A percentile compares a stretch with the other conserved stretches of the same genome.
phyloP scores from a whole-genome alignment of 1,140 invertebrate species.

The Hydropsyche tenuis region DNA sequence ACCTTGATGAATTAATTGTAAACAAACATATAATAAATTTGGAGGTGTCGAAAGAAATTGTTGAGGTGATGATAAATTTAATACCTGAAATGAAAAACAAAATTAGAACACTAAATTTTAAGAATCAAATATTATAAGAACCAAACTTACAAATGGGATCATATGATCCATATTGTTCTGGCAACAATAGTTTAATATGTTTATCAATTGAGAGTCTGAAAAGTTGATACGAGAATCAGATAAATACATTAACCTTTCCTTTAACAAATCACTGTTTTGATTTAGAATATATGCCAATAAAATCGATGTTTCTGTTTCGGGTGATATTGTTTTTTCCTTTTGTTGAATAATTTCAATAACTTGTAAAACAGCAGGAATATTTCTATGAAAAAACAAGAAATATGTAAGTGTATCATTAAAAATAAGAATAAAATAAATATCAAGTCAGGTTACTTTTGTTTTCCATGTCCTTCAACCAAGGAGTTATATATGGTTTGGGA shows the following conservation, averaged over 20 bases:
- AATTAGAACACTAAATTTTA: conserved; percentile 22
- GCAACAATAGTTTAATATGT: conserved; percentile 60
- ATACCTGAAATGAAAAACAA: conserved; percentile 50
- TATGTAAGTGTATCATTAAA: conserved; percentile 16
- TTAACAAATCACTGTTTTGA: conserved; percentile 57
- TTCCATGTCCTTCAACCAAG: conserved; percentile 66
- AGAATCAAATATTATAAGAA: conserved; percentile 30
- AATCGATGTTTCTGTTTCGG: conserved; percentile 61
- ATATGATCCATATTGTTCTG: conserved; percentile 51
- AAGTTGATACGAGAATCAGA: conserved; percentile 52
- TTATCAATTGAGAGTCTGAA: conserved; percentile 60
- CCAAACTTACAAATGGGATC: conserved; percentile 52
- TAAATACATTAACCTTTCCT: conserved; percentile 53
- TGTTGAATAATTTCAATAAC: conserved; percentile 63
- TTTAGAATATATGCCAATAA: conserved; percentile 60
- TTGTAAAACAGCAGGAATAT: conserved; percentile 57
- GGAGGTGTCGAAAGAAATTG: conserved; percentile 55
- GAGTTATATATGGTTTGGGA: conserved; percentile 67
- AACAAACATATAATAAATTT: conserved; percentile 57
- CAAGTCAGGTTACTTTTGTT: conserved; percentile 62
- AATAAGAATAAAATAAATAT: too few species aligned
- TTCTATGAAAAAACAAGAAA: conserved; percentile 44
- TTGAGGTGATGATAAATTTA: conserved; percentile 53
- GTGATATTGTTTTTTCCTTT: conserved; percentile 57
- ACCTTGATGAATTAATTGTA: conserved; percentile 57